A percentile compares a stretch with the other conserved stretches of the same genome.
These are phyloP conservation scores for Serilophus lunatus DNA, from an alignment of 2,113 vertebrate genomes.

Conservation along the genomic window DNA sequence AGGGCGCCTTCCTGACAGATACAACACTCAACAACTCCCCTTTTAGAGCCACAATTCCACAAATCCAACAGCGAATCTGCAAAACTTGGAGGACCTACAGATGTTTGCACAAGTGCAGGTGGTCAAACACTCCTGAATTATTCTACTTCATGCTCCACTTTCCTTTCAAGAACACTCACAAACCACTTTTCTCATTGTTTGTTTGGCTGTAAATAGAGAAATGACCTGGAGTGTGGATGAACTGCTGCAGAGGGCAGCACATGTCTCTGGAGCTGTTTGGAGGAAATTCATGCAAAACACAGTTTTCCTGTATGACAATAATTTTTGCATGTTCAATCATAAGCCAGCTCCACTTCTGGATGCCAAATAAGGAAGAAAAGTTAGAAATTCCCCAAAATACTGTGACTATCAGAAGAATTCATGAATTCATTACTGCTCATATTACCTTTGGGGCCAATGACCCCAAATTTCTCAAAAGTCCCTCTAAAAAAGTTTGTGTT, in stretches of 20 bases:
- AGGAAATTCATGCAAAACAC: not conserved
- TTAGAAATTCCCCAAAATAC: not conserved
- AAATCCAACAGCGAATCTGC: fast-evolving
- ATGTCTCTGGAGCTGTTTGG: not conserved
- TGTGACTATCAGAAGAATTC: not conserved
- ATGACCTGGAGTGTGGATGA: slow-evolving; percentile 25
- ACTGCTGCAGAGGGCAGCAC: slow-evolving; percentile 53
- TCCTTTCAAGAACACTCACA: not conserved
- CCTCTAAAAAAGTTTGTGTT: not conserved
- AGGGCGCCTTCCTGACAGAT: not conserved
- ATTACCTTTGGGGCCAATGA: not conserved
- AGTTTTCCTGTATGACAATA: not conserved
- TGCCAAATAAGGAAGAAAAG: not conserved
- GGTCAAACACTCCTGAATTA: not conserved
- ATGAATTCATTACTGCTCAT: not conserved
- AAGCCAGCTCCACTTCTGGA: not conserved
- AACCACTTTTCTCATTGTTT: slow-evolving; percentile 13
- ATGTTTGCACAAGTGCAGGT: not conserved
- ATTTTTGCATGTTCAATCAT: not conserved
- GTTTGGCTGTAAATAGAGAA: slow-evolving; percentile 41
- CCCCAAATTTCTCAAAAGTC: not conserved
- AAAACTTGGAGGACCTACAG: fast-evolving
- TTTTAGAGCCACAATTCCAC: fast-evolving
- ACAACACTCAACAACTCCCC: fast-evolving
- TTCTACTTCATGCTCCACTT: not conserved